These are phyloP conservation scores for Dryas iulia DNA, from an alignment of 1,140 invertebrate genomes.

Conservation along the genomic window DNA sequence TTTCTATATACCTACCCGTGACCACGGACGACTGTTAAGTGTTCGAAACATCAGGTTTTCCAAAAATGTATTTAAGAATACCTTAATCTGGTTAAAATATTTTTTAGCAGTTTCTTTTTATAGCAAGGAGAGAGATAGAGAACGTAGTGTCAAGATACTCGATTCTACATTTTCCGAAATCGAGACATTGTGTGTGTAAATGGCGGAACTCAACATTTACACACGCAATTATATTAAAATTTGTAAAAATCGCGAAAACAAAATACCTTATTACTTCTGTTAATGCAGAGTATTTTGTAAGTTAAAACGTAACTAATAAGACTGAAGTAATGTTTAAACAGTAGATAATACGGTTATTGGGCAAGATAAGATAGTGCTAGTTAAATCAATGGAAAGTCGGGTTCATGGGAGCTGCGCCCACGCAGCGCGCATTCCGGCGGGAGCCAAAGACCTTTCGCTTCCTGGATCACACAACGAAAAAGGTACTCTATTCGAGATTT, in stretches of 20 bases:
- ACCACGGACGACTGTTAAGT: no score
- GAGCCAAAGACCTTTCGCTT: conserved; percentile 76
- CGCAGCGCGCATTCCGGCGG: conserved; percentile 64
- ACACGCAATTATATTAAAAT: no score
- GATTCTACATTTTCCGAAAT: not conserved
- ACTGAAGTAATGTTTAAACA: conserved; percentile 41
- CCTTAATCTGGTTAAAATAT: no score
- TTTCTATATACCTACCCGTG: no score
- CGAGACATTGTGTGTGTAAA: not conserved
- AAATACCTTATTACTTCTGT: no score
- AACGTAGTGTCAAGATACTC: not conserved
- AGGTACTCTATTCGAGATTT: conserved; percentile 34
- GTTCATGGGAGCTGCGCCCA: conserved; percentile 64
- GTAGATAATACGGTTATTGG: conserved; percentile 62
- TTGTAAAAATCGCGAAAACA: no score
- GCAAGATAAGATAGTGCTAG: conserved; percentile 73
- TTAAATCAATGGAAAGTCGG: conserved; percentile 73
- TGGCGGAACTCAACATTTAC: not conserved
- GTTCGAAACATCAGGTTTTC: no score
- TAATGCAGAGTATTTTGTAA: not conserved
- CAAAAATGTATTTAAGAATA: no score
- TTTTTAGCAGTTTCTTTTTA: no score
- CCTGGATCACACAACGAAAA: conserved; percentile 63
- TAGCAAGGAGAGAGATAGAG: no score
- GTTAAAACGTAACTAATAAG: conserved; percentile 6